These are phyloP conservation scores for Xiphophorus couchianus DNA, from an alignment of 2,113 vertebrate species.

Conservation along the genomic window DNA sequence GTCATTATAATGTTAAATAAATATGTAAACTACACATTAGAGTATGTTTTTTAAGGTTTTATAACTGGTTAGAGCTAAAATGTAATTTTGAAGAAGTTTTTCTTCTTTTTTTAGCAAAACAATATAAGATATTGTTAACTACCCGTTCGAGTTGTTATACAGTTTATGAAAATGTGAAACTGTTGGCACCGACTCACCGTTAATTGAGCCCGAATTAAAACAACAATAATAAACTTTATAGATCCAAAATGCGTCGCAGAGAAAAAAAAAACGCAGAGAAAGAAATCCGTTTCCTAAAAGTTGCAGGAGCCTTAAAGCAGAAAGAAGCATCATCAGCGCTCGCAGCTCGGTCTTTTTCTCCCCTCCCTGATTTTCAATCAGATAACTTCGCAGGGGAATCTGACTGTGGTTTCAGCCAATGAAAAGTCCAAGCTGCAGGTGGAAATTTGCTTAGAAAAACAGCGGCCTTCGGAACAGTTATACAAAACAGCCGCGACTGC, in stretches of 20 bases:
- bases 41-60: too few relatives aligned
- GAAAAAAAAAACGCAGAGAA: background rate
- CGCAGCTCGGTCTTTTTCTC: conserved; percentile 58
- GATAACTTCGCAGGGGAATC: conserved; percentile 86
- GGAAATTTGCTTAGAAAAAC: conserved; percentile 75
- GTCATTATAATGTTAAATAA: background rate
- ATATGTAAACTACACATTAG: too few relatives aligned
- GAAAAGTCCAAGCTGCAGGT: conserved; percentile 55
- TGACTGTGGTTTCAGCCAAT: conserved; percentile 83
- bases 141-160: background rate
- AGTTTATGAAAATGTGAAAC: background rate
- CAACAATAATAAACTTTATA: background rate
- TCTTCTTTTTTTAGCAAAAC: too few relatives aligned
- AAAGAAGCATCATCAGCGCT: conserved; percentile 53
- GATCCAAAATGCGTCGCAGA: background rate
- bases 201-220: background rate
- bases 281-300: conserved; percentile 58
- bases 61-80: too few relatives aligned
- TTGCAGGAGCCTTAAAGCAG: conserved; percentile 60
- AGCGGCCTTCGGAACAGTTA: conserved; percentile 47
- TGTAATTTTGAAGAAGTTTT: too few relatives aligned
- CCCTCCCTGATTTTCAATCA: conserved; percentile 88
- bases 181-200: conserved; percentile 39
- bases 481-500: conserved; percentile 13
- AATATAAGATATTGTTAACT: background rate